A percentile compares a stretch with the other conserved stretches of the same genome.
phyloP scores from a whole-genome alignment of 2,888 invertebrate genomes.

The Pollenia griseotomentosa region DNA sequence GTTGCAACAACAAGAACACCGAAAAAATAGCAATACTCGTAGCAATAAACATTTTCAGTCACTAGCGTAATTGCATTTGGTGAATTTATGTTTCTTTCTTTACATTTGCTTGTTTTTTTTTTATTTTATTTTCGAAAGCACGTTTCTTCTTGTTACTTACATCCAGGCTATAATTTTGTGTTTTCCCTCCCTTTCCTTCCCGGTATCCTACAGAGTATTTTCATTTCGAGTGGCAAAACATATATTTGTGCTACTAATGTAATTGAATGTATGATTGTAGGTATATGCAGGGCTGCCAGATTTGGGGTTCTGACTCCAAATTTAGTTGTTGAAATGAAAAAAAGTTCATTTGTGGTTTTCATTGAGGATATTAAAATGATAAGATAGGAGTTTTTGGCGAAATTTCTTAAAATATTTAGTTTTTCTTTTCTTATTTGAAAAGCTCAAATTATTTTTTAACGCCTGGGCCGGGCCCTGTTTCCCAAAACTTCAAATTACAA shows the following conservation, averaged over 20 bases:
- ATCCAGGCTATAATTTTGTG: conserved; percentile 42
- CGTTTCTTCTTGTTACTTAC: conserved; percentile 60
- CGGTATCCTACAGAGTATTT: not conserved
- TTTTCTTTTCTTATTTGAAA: no score
- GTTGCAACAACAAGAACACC: not conserved
- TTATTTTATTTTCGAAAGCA: conserved; percentile 54
- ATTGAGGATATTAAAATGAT: no score
- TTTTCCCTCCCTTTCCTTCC: not conserved
- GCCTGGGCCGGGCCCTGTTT: no score
- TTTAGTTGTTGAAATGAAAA: no score
- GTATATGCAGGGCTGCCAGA: no score
- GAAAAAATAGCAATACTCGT: conserved; percentile 11
- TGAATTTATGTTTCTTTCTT: conserved; percentile 73
- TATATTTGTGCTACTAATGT: not conserved
- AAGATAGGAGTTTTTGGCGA: no score
- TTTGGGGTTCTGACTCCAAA: no score
- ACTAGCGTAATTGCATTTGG: conserved; percentile 75
- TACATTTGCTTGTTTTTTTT: conserved; percentile 46
- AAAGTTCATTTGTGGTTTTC: no score
- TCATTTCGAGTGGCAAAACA: not conserved
- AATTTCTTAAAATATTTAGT: no score
- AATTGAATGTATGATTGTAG: no score
- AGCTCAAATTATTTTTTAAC: no score
- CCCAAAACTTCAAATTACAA: no score
- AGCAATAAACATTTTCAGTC: conserved; percentile 71